Percentiles rank a stretch among this genome's conserved stretches.
Conservation (phyloP, 2,888 invertebrate species). For the Cryptosula pallasiana region DNA sequence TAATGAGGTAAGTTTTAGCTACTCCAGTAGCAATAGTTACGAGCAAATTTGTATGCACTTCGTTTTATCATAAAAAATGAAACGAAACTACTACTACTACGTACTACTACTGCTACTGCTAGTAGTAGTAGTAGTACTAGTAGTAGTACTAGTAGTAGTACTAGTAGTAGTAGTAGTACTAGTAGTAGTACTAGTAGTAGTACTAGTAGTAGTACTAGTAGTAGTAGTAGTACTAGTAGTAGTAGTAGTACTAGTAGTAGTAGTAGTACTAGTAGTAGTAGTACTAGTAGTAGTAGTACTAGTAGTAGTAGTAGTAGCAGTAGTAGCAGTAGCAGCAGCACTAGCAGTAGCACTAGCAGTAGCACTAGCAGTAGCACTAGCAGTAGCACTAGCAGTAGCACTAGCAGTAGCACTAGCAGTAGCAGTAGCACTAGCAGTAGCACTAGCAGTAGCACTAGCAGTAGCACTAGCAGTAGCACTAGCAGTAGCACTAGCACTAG, state of each 20-base stretch:
- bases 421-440: neutral
- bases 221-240: too few relatives aligned
- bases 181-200: too few relatives aligned
- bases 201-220: too few relatives aligned
- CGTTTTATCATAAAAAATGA: neutral
- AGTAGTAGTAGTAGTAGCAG: too few relatives aligned
- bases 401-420: neutral
- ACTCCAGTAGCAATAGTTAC: neutral
- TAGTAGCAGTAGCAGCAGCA: too few relatives aligned
- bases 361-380: neutral
- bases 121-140: too few relatives aligned
- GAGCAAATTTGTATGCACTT: neutral
- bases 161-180: too few relatives aligned
- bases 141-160: too few relatives aligned
- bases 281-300: too few relatives aligned
- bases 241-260: too few relatives aligned
- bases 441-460: neutral
- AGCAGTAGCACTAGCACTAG: neutral
- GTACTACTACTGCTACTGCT: too few relatives aligned
- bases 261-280: too few relatives aligned
- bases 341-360: neutral
- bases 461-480: neutral
- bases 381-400: neutral
- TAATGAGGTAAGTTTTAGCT: constrained; percentile 41
- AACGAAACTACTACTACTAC: neutral